phyloP scores from a whole-genome alignment of 2,797 vertebrate species.

The Orientallactaga sibirica region DNA sequence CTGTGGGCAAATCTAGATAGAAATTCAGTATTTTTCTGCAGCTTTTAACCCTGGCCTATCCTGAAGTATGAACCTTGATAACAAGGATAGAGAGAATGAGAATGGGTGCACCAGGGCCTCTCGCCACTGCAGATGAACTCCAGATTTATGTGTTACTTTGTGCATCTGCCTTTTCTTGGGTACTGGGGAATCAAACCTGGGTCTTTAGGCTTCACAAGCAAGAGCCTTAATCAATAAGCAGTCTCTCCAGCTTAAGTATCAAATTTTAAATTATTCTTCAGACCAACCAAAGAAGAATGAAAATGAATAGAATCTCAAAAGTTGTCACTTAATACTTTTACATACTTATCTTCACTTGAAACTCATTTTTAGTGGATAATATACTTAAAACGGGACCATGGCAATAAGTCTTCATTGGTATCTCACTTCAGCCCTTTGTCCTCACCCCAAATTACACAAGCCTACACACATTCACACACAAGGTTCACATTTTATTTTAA shows the following conservation, averaged over 20 bases:
- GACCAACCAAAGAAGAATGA: not conserved
- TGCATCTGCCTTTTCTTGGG: too few relatives aligned
- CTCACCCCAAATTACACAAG: not conserved
- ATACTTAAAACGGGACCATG: not conserved
- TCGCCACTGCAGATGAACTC: too few relatives aligned
- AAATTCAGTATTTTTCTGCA: not conserved
- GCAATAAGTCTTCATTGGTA: not conserved
- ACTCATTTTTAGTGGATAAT: not conserved
- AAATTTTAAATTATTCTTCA: slow-evolving; percentile 22
- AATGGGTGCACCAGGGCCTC: too few relatives aligned
- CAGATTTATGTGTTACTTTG: too few relatives aligned
- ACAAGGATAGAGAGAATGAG: not conserved
- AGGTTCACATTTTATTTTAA: not conserved
- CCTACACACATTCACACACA: not conserved
- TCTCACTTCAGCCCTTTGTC: not conserved
- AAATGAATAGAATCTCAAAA: not conserved
- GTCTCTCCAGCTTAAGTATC: not conserved
- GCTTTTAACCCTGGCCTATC: not conserved
- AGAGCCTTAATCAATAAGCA: too few relatives aligned
- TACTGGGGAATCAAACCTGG: too few relatives aligned
- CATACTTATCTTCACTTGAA: not conserved
- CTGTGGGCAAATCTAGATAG: not conserved
- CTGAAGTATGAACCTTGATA: not conserved
- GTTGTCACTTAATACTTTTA: not conserved
- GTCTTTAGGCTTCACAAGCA: too few relatives aligned